A percentile compares a stretch with the other conserved stretches of the same genome.
Conservation (phyloP, 1,140 invertebrate genomes). For the Nasonia vitripennis region DNA sequence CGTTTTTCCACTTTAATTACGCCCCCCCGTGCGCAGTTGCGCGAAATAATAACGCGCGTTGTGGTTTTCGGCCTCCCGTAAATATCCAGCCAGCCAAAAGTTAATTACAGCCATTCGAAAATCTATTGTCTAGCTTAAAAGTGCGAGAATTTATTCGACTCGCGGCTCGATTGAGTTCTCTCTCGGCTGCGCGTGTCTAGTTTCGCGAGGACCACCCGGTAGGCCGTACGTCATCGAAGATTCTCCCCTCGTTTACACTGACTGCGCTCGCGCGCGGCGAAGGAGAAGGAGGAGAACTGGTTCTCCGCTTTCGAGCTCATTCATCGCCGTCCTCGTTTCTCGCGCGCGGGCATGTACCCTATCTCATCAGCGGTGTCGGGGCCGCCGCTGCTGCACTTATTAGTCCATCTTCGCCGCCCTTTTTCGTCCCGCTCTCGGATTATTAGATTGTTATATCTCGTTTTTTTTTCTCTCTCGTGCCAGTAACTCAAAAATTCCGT, state of each 20-base stretch:
- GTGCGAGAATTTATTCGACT: background rate
- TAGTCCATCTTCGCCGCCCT: constrained; percentile 37
- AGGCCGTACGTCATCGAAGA: constrained; percentile 57
- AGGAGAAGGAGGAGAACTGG: constrained; percentile 49
- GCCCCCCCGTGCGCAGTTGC: background rate
- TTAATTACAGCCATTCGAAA: background rate
- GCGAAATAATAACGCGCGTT: background rate
- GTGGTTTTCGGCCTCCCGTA: background rate
- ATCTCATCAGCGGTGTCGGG: constrained; percentile 25
- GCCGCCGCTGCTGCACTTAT: constrained; percentile 36
- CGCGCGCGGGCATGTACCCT: constrained; percentile 42
- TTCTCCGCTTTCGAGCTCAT: constrained; percentile 43
- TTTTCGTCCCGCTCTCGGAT: background rate
- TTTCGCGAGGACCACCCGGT: constrained; percentile 58
- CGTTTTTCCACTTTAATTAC: constrained; percentile 9
- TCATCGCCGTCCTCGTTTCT: constrained; percentile 43
- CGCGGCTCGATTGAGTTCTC: constrained; percentile 27
- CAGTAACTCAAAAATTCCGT: background rate
- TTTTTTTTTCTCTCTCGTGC: background rate
- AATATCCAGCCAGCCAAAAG: background rate
- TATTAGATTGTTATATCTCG: background rate
- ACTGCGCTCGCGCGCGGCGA: constrained; percentile 49
- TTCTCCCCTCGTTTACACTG: constrained; percentile 57
- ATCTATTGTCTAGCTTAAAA: background rate
- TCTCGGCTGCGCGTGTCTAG: constrained; percentile 26